phyloP scores from a whole-genome alignment of 2,797 vertebrate species.

The Cynodonichthys magdalenae region DNA sequence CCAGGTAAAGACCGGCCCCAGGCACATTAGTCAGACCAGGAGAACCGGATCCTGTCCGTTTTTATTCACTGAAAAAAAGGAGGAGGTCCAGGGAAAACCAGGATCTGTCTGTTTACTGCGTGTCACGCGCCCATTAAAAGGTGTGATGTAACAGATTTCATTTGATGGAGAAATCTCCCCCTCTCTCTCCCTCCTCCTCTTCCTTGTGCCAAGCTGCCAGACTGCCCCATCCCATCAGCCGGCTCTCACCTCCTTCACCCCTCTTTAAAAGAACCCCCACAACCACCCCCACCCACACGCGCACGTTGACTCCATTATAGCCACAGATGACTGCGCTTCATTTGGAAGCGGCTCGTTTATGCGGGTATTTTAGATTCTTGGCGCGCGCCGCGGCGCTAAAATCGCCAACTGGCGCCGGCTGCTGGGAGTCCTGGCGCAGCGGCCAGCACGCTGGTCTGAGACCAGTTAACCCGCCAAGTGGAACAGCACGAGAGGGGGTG shows the following conservation, averaged over 20 bases:
- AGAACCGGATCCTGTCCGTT: constrained; percentile 74
- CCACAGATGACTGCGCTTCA: constrained; percentile 60
- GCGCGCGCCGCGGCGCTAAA: constrained; percentile 54
- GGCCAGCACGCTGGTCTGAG: constrained; percentile 74
- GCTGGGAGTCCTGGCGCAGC: constrained; percentile 73
- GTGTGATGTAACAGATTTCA: constrained; percentile 70
- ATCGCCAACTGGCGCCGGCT: constrained; percentile 80
- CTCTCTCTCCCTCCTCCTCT: too few relatives aligned
- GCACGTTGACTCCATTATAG: constrained; percentile 68
- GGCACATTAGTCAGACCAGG: too few relatives aligned
- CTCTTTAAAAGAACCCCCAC: constrained; percentile 44
- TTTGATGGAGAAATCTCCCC: constrained; percentile 59
- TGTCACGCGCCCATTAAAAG: constrained; percentile 65
- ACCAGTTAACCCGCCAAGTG: constrained; percentile 74
- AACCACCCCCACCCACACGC: constrained; percentile 30
- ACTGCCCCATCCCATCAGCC: constrained; percentile 40
- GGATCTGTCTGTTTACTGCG: constrained; percentile 2
- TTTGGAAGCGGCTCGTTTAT: constrained; percentile 79
- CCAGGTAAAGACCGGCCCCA: constrained; percentile 86
- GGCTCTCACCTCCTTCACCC: constrained; percentile 39
- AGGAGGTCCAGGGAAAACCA: too few relatives aligned
- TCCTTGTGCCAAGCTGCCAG: constrained; percentile 40
- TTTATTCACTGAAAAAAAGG: too few relatives aligned
- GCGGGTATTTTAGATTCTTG: constrained; percentile 77
- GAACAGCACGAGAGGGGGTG: too few relatives aligned